A percentile compares a stretch with the other conserved stretches of the same genome.
These are phyloP conservation scores for Cyrtorhinus lividipennis DNA, from an alignment of 1,140 invertebrate species.

Conservation along the genomic window DNA sequence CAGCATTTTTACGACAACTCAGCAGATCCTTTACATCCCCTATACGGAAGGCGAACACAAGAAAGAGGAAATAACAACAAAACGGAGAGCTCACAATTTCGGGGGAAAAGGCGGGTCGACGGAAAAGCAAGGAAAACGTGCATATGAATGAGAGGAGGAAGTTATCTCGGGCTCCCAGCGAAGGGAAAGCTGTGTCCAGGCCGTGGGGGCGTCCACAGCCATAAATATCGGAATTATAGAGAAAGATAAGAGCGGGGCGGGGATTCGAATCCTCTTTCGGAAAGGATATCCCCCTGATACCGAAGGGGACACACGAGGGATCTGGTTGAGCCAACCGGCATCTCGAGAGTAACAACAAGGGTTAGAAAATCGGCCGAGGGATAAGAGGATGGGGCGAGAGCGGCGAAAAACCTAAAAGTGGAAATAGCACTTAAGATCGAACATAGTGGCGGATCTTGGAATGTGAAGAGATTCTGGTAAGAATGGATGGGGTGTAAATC, in stretches of 20 bases:
- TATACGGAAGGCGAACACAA: background rate
- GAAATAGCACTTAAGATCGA: constrained; percentile 4
- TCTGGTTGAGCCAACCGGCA: background rate
- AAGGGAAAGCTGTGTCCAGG: constrained; percentile 2
- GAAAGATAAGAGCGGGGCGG: constrained; percentile 6
- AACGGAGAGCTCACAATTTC: background rate
- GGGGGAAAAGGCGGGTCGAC: no score
- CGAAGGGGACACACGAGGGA: background rate
- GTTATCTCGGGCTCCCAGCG: constrained; percentile 1
- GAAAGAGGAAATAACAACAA: constrained; percentile 2
- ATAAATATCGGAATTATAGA: constrained; percentile 9
- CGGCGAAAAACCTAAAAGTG: constrained; percentile 1
- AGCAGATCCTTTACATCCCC: constrained; percentile 1
- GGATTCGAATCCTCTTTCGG: background rate
- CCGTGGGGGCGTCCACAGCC: constrained; percentile 1
- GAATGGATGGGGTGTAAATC: constrained; percentile 8
- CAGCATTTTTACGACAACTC: background rate
- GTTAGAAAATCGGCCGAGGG: background rate
- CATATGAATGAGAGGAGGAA: constrained; percentile 4
- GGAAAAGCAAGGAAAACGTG: background rate
- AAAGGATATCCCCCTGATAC: background rate
- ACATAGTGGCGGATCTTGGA: constrained; percentile 8
- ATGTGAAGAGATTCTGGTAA: constrained; percentile 4
- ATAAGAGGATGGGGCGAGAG: background rate
- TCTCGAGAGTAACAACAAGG: background rate